Conservation (phyloP, 2,113 vertebrate species). For the Etheostoma spectabile region DNA sequence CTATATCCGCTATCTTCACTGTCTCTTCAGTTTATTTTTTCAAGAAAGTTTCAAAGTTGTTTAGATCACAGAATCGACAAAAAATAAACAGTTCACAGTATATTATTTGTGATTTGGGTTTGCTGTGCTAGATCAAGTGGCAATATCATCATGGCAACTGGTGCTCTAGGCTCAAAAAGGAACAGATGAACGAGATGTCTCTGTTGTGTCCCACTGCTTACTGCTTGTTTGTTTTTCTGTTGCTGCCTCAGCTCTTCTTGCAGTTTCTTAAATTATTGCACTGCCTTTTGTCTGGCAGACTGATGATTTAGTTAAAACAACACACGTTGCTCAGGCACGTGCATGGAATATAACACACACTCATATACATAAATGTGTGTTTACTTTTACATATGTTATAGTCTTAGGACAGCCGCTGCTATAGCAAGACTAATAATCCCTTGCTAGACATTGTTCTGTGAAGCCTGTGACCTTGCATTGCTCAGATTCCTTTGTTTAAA, state of each 20-base stretch:
- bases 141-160: background rate
- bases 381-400: conserved; percentile 26
- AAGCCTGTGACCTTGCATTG: conserved; percentile 78
- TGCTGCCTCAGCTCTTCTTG: background rate
- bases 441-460: conserved; percentile 61
- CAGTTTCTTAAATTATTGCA: conserved; percentile 1
- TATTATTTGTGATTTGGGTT: conserved; percentile 1
- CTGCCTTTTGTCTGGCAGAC: background rate
- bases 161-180: conserved; percentile 12
- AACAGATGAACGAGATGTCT: conserved; percentile 15
- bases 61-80: background rate
- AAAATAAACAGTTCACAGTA: background rate
- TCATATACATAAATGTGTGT: no score
- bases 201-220: background rate
- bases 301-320: background rate
- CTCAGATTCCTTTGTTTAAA: conserved; percentile 76
- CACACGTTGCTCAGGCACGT: background rate
- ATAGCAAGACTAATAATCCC: conserved; percentile 67
- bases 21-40: conserved; percentile 1
- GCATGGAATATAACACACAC: no score
- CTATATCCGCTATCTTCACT: no score
- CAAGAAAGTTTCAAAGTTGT: background rate
- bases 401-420: conserved; percentile 44
- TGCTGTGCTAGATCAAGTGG: background rate
- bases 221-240: conserved; percentile 1